Percentiles rank a stretch among this genome's conserved stretches.
Evolutionary conservation across 2,113 vertebrate species (phyloP).

Genomic region (Pimephales promelas): DNA sequence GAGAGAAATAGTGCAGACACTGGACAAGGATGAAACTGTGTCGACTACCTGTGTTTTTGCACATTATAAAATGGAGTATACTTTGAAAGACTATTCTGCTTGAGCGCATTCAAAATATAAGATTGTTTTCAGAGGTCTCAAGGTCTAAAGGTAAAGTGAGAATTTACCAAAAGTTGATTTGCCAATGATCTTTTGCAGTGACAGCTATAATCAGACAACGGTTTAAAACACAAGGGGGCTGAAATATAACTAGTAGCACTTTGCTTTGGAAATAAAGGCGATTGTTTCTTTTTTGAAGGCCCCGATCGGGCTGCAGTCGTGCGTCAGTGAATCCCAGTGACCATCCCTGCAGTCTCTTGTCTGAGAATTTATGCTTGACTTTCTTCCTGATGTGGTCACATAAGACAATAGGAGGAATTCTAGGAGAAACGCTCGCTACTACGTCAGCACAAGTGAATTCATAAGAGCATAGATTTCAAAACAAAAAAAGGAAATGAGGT

Average conservation of each 20-base stretch:
- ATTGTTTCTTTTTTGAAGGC: not conserved
- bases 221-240: not conserved
- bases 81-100: too few relatives aligned
- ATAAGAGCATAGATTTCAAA: slow-evolving; percentile 25
- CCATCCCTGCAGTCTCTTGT: not conserved
- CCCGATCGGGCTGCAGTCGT: slow-evolving; percentile 12
- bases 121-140: too few relatives aligned
- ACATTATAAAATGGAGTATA: too few relatives aligned
- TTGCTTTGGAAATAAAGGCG: slow-evolving; percentile 16
- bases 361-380: slow-evolving; percentile 21
- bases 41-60: too few relatives aligned
- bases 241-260: not conserved
- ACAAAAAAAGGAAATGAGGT: slow-evolving; percentile 45
- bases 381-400: slow-evolving; percentile 31
- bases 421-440: not conserved
- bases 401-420: slow-evolving; percentile 39
- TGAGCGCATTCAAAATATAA: too few relatives aligned
- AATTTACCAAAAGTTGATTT: not conserved
- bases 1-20: too few relatives aligned
- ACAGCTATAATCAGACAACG: not conserved
- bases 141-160: too few relatives aligned
- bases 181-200: not conserved
- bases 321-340: slow-evolving; percentile 22
- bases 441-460: slow-evolving; percentile 31
- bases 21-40: too few relatives aligned